Evolutionary conservation across 2,113 vertebrate genomes (phyloP), one percentile per base, ranked within the genome.

Genomic region (Saiga tatarica): DNA sequence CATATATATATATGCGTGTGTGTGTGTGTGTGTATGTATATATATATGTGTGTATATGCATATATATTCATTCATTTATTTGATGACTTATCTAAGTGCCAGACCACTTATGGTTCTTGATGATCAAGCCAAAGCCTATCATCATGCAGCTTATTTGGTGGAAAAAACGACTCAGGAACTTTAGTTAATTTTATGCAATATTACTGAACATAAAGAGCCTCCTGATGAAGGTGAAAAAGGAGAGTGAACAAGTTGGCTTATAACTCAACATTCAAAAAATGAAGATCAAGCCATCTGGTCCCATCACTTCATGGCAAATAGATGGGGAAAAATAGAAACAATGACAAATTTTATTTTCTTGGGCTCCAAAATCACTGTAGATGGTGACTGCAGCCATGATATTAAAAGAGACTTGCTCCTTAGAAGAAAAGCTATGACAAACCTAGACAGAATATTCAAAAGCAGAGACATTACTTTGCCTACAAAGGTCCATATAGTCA

Each of bases 1-100:
- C 4, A 67, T 19, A n/a, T 10, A n/a, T n/a, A 9, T 9, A 4
- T 45, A 0, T 26, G 57, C 13, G 11, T n/a, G 1, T 21, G 2
- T 67, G 4, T n/a, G 7, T n/a, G 33, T 16, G 1, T 62, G 26
- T 30, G 2, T 62, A 0, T 30, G 6, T 64, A n/a, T 15, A 3
- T 62, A 1, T 33, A 1, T 62, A 0, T 7, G 1, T 62, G 28
- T 33, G 13, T 64, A 0, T 33, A n/a, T 67, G n/a, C 64, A 36
- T n/a, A 67, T 67, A 67, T 36, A 67, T 21, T 67, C 64, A 36
- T 71, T 71, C 64, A 71, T 53, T 79, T 21, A 71, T n/a, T 25
- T 0, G 4, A 39, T 78, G 16, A 55, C 11, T 10, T 45, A 6
- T 57, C 57, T 28, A 45, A 25, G 12, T 62, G 26, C 59, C 47